Evolutionary conservation across 2,888 invertebrate genomes (phyloP).

Genomic region (Incurvaria masculella): DNA sequence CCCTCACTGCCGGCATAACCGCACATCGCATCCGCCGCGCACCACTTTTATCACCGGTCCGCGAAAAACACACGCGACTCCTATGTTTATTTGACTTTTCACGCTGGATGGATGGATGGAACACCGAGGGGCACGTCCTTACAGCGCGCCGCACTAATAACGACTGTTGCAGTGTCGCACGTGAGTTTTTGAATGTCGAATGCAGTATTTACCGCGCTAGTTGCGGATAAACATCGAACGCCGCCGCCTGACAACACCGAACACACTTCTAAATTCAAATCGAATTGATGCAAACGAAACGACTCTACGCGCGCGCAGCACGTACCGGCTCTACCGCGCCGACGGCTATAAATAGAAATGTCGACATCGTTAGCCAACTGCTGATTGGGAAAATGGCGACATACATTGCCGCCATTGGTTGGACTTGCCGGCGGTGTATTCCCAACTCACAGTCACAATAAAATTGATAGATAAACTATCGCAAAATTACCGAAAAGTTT

Average conservation of each 20-base stretch:
- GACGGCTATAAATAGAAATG: neutral
- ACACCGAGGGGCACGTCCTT: neutral
- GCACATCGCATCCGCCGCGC: neutral
- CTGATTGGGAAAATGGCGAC: neutral
- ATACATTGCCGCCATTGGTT: neutral
- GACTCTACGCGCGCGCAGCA: neutral
- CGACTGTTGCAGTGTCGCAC: neutral
- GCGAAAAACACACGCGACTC: no score
- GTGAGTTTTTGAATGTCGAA: neutral
- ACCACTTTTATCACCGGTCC: neutral
- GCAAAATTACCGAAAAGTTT: neutral
- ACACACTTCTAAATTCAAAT: neutral
- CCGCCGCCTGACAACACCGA: neutral
- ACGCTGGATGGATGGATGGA: no score
- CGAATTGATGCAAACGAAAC: neutral
- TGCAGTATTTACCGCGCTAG: neutral
- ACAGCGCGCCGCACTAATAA: neutral
- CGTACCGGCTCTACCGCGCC: neutral
- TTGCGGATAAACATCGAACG: neutral
- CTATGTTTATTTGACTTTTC: no score
- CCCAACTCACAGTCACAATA: neutral
- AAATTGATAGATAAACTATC: neutral
- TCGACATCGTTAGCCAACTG: neutral
- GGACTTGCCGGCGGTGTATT: neutral
- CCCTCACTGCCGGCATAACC: neutral